Evolutionary conservation across 2,888 invertebrate genomes (phyloP).

Genomic region (Apotomis betuletana): DNA sequence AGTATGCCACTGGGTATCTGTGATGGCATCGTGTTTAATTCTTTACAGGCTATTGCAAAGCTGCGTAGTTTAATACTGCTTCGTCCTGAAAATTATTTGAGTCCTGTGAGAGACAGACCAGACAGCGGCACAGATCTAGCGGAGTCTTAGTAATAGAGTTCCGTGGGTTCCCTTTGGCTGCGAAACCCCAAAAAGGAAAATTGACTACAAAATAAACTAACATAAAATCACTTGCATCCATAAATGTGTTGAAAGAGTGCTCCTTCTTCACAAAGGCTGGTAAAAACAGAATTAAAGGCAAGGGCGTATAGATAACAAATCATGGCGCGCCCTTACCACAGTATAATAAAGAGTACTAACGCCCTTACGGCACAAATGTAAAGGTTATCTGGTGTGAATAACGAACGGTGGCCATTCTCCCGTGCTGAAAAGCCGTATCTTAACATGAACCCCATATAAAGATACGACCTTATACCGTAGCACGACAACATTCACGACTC

Average conservation of each 20-base stretch:
- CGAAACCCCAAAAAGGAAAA: background rate
- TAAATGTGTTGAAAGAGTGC: background rate
- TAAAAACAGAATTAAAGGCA: conserved; percentile 1
- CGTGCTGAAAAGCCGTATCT: no score
- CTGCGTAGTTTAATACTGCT: conserved; percentile 51
- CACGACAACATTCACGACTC: background rate
- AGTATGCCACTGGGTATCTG: conserved; percentile 44
- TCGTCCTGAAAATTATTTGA: conserved; percentile 47
- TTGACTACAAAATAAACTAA: background rate
- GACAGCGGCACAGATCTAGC: no score
- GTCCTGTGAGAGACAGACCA: no score
- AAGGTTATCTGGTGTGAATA: conserved; percentile 38
- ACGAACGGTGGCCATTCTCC: conserved; percentile 32
- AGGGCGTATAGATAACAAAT: background rate
- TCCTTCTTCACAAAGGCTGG: background rate
- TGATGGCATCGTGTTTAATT: conserved; percentile 48
- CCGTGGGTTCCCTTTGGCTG: background rate
- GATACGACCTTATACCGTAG: no score
- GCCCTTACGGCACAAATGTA: conserved; percentile 26
- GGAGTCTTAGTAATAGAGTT: no score
- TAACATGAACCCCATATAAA: no score
- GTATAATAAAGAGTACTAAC: no score
- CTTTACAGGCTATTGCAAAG: conserved; percentile 49
- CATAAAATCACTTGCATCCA: background rate
- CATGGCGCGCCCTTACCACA: conserved; percentile 31